Base-by-base conservation (phyloP, 2,113 vertebrate species). In the Channa maculata region DNA sequence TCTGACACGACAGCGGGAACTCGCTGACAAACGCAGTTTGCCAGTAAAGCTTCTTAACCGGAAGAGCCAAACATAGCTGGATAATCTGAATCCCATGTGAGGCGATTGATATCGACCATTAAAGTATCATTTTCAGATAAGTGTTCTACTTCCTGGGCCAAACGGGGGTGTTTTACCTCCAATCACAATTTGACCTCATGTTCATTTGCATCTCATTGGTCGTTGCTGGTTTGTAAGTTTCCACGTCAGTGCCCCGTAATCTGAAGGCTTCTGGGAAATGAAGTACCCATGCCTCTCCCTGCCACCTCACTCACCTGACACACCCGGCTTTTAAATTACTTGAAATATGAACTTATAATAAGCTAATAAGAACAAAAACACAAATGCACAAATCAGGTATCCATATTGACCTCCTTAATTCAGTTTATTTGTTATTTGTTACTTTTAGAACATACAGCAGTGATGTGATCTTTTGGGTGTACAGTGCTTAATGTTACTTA, bases 51-150 rank as follows among this genome's bases (percentile, higher is more conserved):
- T 41, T n/a, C 59, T 79, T 65, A 91, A 51, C 74, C 67, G 83
- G 76, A 89, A 86, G 15, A 86, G 48, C 37, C 39, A 49, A 52
- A 60, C 86, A 88, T 82, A 88, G 7, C 6, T 11, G 49, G 34
- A 15, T 0, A 11, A 37, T 15, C 14, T 34, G 39, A 83, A 11
- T 13, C 48, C 67, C 92, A 90, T 91, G 24, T 45, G 58, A 8
- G 49, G 59, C n/a, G 24, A 33, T 13, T 13, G 0, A 38, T 0
- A 0, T 0, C 0, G 3, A 11, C 5, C 0, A 13, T 57, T 38
- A 36, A 36, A 53, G 37, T 49, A 58, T 68, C 10, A 60, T 37
- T 59, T 37, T 59, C 9, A 75, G 15, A 51, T 50, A 37, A n/a
- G 75, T 11, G 2, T 13, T 4, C 57, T 5, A 44, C 43, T 2